Conservation (phyloP, 2,113 vertebrate species). For the Salvator merianae region DNA sequence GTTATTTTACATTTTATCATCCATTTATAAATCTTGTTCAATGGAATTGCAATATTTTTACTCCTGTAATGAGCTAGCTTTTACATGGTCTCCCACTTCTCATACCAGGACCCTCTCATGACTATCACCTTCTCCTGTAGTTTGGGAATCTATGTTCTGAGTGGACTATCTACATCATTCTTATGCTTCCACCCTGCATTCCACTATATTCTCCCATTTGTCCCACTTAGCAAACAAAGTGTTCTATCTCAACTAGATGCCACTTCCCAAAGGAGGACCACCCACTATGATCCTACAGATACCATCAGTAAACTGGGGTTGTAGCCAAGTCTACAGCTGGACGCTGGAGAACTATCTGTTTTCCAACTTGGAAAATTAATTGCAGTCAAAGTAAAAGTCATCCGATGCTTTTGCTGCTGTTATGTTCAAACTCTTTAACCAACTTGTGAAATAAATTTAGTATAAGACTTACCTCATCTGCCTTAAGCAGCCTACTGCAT, state of each 20-base stretch:
- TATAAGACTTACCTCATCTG: conserved; percentile 88
- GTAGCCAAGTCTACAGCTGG: conserved; percentile 3
- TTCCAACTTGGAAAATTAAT: conserved; percentile 3
- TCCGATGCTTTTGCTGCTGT: background rate
- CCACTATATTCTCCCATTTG: background rate
- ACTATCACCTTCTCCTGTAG: background rate
- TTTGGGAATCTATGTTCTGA: background rate
- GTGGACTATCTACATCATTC: background rate
- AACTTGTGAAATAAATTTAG: background rate
- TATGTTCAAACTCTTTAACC: background rate
- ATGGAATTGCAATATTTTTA: too few species aligned
- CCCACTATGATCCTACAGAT: background rate
- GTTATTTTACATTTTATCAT: too few species aligned
- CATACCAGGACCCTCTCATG: too few species aligned
- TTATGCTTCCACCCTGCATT: background rate
- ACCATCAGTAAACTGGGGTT: background rate
- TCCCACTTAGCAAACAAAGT: background rate
- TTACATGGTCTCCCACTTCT: too few species aligned
- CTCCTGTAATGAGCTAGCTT: too few species aligned
- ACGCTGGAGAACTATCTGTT: background rate
- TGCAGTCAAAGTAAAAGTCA: conserved; percentile 10
- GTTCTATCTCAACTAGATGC: background rate
- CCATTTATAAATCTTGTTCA: too few species aligned
- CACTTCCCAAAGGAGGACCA: background rate
- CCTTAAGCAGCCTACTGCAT: conserved; percentile 88